These are phyloP conservation scores for Ornithoptera alexandrae DNA, from an alignment of 2,888 invertebrate genomes.

Conservation along the genomic window DNA sequence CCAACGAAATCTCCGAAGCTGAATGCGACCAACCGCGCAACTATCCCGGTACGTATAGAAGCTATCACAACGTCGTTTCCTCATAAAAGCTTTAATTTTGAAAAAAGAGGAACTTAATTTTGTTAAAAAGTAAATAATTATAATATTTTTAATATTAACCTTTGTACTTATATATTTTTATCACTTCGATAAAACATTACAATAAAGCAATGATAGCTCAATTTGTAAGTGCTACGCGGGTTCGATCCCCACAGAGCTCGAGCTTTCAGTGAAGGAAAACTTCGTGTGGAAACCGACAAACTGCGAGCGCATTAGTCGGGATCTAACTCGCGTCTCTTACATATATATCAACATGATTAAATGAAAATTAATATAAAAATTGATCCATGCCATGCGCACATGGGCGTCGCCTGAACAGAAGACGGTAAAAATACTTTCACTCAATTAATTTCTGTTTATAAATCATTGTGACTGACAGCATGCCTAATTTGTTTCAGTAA, in stretches of 20 bases:
- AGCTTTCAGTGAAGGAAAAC: no score
- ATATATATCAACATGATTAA: background rate
- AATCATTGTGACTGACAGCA: constrained; percentile 75
- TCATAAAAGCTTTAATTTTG: background rate
- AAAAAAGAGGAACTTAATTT: background rate
- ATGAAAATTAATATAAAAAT: constrained; percentile 56
- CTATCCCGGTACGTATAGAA: constrained; percentile 85
- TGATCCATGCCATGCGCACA: constrained; percentile 74
- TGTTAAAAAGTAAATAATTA: background rate
- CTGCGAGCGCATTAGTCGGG: no score
- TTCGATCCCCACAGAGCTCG: no score
- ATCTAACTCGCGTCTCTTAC: no score
- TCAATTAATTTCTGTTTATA: constrained; percentile 55
- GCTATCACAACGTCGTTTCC: background rate
- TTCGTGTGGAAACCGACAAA: no score
- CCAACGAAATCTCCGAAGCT: constrained; percentile 96
- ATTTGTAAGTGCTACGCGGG: no score
- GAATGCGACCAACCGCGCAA: constrained; percentile 94
- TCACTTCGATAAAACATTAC: background rate
- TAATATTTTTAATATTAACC: background rate
- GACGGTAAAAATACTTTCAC: constrained; percentile 73
- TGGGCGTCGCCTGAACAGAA: constrained; percentile 76
- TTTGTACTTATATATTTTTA: background rate
- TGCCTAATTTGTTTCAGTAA: constrained; percentile 58
- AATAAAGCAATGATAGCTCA: background rate